A percentile compares a stretch with the other conserved stretches of the same genome.
Evolutionary conservation across 2,113 vertebrate species (phyloP).

Genomic region (Labeo catla): DNA sequence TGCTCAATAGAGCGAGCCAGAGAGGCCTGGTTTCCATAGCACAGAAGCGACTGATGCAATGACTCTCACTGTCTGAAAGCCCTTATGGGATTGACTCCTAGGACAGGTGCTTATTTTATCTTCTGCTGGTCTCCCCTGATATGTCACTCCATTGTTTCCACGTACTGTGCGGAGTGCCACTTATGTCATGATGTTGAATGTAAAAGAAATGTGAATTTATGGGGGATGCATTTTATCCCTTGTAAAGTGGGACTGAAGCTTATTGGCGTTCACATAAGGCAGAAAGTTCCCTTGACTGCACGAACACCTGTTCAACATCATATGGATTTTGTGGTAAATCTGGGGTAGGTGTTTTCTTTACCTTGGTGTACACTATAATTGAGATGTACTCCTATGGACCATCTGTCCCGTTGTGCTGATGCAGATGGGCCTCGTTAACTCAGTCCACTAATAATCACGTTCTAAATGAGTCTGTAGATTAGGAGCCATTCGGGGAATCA

Average conservation of each 20-base stretch:
- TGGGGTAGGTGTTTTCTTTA: constrained; percentile 46
- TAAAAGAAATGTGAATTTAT: neutral
- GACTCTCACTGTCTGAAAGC: constrained; percentile 54
- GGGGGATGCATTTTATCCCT: neutral
- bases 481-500: constrained; percentile 48
- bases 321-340: constrained; percentile 41
- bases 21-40: constrained; percentile 65
- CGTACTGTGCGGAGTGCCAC: neutral
- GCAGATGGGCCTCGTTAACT: constrained; percentile 60
- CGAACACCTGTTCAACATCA: constrained; percentile 36
- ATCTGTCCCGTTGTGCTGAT: constrained; percentile 55
- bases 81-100: constrained; percentile 24
- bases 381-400: constrained; percentile 49
- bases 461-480: constrained; percentile 46
- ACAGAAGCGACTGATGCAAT: constrained; percentile 72
- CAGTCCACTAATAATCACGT: constrained; percentile 55
- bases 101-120: constrained; percentile 8
- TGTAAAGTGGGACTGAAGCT: constrained; percentile 2
- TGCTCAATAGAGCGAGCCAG: constrained; percentile 20
- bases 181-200: neutral
- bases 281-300: constrained; percentile 15
- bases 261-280: neutral
- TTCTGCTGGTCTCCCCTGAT: constrained; percentile 18
- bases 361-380: constrained; percentile 51
- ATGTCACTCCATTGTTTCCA: constrained; percentile 18